A percentile compares a stretch with the other conserved stretches of the same genome.
Evolutionary conservation across 1,140 invertebrate species (phyloP).

Genomic region (Phocides pigmalion): DNA sequence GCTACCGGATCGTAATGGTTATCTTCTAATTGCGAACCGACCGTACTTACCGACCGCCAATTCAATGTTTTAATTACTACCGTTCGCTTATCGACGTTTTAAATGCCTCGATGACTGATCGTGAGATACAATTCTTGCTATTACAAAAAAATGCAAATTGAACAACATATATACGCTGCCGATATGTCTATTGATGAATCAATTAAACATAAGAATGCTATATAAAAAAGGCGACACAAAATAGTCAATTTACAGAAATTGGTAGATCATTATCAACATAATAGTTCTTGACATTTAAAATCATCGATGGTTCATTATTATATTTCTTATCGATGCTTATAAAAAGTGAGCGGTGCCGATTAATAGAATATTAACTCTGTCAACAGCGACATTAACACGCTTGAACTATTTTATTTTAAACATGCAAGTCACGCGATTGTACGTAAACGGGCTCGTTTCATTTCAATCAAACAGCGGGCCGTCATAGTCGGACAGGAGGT

Average conservation of each 20-base stretch:
- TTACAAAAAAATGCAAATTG: background rate
- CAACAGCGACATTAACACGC: constrained; percentile 27
- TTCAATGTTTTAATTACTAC: constrained; percentile 23
- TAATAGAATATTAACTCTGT: constrained; percentile 31
- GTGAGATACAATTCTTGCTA: constrained; percentile 9
- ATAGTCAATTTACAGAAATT: constrained; percentile 13
- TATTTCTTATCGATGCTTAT: constrained; percentile 14
- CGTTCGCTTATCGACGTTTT: constrained; percentile 20
- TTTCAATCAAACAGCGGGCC: constrained; percentile 52
- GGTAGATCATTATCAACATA: constrained; percentile 10
- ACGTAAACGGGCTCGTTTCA: constrained; percentile 35
- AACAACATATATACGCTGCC: background rate
- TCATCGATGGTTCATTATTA: constrained; percentile 21
- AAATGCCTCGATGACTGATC: background rate
- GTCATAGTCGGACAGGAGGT: constrained; percentile 63
- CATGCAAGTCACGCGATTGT: constrained; percentile 31
- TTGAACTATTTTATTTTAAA: constrained; percentile 23
- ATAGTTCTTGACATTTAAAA: constrained; percentile 21
- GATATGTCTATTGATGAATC: too few relatives aligned
- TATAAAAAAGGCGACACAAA: background rate
- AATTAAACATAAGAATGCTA: too few relatives aligned
- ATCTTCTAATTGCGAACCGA: constrained; percentile 35
- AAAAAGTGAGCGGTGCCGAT: constrained; percentile 30
- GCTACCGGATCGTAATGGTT: constrained; percentile 53
- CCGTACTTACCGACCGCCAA: constrained; percentile 22